Percentiles rank a stretch among this genome's conserved stretches.
phyloP scores from a whole-genome alignment of 2,113 vertebrate species.

The Salvator merianae region DNA sequence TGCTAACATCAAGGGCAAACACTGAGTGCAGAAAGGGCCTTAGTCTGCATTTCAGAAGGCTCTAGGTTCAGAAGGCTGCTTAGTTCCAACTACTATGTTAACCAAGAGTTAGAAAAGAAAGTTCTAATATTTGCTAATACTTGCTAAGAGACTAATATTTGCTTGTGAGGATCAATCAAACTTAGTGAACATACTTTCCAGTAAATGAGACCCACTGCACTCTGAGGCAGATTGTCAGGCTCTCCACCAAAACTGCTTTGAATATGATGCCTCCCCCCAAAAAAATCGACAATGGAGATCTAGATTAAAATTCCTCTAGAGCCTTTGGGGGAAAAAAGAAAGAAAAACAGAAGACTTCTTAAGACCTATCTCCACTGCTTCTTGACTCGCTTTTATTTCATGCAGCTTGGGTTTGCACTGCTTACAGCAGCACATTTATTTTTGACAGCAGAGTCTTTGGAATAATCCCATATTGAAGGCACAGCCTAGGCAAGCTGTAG shows the following conservation, averaged over 20 bases:
- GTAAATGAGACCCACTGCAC: neutral
- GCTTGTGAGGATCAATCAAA: constrained; percentile 1
- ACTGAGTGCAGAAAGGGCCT: too few relatives aligned
- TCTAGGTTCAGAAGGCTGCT: neutral
- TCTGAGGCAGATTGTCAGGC: neutral
- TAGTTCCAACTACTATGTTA: neutral
- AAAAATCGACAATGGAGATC: neutral
- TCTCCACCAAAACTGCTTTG: neutral
- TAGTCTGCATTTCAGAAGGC: neutral
- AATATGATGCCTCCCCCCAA: neutral
- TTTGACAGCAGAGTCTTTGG: neutral
- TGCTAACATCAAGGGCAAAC: too few relatives aligned
- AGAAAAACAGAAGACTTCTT: neutral
- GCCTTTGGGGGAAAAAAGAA: neutral
- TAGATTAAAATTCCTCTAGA: neutral
- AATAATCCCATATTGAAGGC: neutral
- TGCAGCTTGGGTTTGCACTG: neutral
- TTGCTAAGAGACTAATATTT: too few relatives aligned
- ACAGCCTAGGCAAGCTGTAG: neutral
- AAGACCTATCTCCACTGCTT: neutral
- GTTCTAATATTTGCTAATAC: neutral
- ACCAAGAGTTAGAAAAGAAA: neutral
- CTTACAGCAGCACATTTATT: neutral
- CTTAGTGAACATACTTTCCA: neutral
- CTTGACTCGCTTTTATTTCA: neutral